phyloP scores from a whole-genome alignment of 2,797 vertebrate species.

The Gymnopithys bicolor region DNA sequence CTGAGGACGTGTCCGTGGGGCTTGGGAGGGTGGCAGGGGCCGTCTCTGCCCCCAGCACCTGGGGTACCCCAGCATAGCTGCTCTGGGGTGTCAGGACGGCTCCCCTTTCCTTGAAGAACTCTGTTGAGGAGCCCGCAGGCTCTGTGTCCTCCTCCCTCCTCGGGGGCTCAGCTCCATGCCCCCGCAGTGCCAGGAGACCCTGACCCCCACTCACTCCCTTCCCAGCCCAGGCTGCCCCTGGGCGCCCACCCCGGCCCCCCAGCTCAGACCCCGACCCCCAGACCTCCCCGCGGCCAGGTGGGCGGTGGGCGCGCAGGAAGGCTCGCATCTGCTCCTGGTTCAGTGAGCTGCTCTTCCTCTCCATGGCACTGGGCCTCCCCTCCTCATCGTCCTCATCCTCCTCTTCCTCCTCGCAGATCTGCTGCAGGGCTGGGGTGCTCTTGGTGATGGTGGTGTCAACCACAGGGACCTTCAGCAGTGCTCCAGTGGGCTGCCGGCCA shows the following conservation, averaged over 20 bases:
- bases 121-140: background rate
- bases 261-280: background rate
- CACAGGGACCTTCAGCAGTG: slow-evolving; percentile 71
- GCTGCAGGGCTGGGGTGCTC: slow-evolving; percentile 82
- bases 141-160: background rate
- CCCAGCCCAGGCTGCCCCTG: background rate
- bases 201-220: background rate
- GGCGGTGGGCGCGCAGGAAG: background rate
- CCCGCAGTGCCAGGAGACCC: slow-evolving; percentile 36
- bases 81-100: background rate
- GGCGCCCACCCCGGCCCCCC: background rate
- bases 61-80: background rate
- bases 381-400: slow-evolving; percentile 59
- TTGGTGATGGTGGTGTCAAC: slow-evolving; percentile 77
- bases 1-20: background rate
- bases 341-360: slow-evolving; percentile 60
- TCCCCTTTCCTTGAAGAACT: background rate
- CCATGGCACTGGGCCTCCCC: background rate
- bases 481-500: slow-evolving; percentile 16
- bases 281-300: background rate
- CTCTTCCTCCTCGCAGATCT: slow-evolving; percentile 69
- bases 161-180: background rate
- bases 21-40: background rate
- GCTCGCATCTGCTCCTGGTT: slow-evolving; percentile 68
- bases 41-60: background rate